Percentiles rank a stretch among this genome's conserved stretches.
Evolutionary conservation across 2,113 vertebrate genomes (phyloP).

Genomic region (Python bivittatus): DNA sequence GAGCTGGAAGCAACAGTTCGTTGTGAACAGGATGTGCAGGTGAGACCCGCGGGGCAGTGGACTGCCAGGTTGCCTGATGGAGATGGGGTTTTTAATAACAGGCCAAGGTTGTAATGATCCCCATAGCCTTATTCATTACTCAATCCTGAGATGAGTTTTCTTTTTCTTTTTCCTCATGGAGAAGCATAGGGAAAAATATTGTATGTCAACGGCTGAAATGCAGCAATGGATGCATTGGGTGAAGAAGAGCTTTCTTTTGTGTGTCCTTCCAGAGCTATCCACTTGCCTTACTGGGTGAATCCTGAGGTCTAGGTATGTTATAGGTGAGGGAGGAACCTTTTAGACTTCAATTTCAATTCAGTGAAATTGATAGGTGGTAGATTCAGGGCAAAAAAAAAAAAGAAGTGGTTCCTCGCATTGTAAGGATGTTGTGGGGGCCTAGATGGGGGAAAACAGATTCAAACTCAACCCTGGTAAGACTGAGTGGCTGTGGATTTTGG

Average conservation of each 20-base stretch:
- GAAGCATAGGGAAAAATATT: neutral
- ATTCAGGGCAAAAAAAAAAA: no score
- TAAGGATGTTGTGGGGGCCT: neutral
- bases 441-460: neutral
- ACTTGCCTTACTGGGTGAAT: neutral
- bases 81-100: neutral
- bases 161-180: neutral
- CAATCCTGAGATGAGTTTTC: neutral
- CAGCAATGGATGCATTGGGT: neutral
- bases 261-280: neutral
- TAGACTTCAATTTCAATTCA: neutral
- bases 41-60: slow-evolving; percentile 50
- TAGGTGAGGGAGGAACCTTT: neutral
- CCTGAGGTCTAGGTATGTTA: neutral
- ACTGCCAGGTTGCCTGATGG: neutral
- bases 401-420: neutral
- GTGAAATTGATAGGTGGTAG: neutral
- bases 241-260: neutral
- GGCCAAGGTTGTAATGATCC: neutral
- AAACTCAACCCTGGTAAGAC: neutral
- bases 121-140: neutral
- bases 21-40: slow-evolving; percentile 88
- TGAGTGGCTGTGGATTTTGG: neutral
- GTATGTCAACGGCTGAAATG: neutral
- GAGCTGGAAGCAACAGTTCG: slow-evolving; percentile 87